Base-by-base conservation (phyloP, 1,140 invertebrate species). In the Lordiphosa clarofinis region DNA sequence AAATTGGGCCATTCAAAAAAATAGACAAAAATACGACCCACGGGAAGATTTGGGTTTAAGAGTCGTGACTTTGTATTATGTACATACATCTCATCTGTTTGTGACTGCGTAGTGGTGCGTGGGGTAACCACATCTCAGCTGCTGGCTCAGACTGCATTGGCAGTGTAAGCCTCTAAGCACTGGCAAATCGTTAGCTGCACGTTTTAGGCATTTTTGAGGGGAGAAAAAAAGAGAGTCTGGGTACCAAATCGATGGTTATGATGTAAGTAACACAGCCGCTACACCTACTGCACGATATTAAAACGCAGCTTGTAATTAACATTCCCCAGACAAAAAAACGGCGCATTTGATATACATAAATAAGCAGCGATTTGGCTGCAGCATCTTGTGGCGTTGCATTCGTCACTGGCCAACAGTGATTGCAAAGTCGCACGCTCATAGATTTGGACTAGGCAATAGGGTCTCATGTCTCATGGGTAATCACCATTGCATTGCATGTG, bases 251-350 rank as follows among this genome's bases (percentile, higher is more conserved):
- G 39, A 38, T 31, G 4, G 33, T 33, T 3, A 31, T 73, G 53
- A 65, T 56, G 46, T 48, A 72, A 65, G 36, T 42, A n/a, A 48
- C 46, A 13, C 19, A 13, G 38, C 44, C 11, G 31, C 19, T 55
- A 54, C 53, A 57, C 53, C 62, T 40, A 35, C 40, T 56, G 62
- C 42, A 61, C 56, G 61, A 73, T 73, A 73, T 61, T 61, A 61
- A 56, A 65, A 48, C 40, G 50, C 37, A 53, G 35, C 24, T 53
- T 42, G 43, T 57, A 73, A 73, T 73, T 73, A 66, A 73, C 52
- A 66, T 71, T 70, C 46, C 46, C 33, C 31, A 54, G 28, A 12
- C 57, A 31, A 31, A 11, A 33, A 21, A 31, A 37, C 8, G 6
- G 28, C 28, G 28, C 28, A 31, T 31, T 31, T 31, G 28, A 31